Conservation (phyloP, 2,797 vertebrate genomes). For the Oreortyx pictus region DNA sequence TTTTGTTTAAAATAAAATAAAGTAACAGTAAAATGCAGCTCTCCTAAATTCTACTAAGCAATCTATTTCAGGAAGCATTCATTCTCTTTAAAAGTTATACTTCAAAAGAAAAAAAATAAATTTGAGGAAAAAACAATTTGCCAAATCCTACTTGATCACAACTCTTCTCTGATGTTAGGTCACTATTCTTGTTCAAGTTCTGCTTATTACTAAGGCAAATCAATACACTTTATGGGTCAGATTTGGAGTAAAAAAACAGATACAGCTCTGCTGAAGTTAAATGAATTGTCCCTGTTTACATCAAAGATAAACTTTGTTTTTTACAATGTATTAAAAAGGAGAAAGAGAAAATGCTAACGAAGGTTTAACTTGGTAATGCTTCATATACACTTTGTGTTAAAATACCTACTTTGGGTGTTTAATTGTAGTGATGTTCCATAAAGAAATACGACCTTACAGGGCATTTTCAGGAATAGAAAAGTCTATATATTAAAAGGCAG, state of each 20-base stretch:
- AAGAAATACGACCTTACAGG: constrained; percentile 83
- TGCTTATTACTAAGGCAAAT: constrained; percentile 60
- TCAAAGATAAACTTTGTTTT: constrained; percentile 9
- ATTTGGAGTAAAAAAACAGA: constrained; percentile 16
- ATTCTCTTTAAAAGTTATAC: background rate
- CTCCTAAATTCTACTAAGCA: background rate
- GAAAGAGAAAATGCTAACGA: constrained; percentile 13
- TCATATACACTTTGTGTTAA: constrained; percentile 54
- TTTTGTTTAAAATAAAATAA: background rate
- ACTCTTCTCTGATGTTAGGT: background rate
- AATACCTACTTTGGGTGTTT: constrained; percentile 74
- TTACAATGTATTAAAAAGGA: background rate
- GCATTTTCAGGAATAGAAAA: constrained; percentile 87
- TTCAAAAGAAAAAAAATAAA: background rate
- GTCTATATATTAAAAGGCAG: constrained; percentile 91
- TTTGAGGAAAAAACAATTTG: background rate
- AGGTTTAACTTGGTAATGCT: constrained; percentile 45
- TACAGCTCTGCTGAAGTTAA: constrained; percentile 28
- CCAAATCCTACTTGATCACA: background rate
- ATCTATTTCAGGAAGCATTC: background rate
- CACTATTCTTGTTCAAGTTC: constrained; percentile 37
- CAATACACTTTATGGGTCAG: constrained; percentile 47
- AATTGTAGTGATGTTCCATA: constrained; percentile 80
- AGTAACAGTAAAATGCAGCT: background rate
- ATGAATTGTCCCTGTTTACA: background rate